Evolutionary conservation across 2,888 invertebrate genomes (phyloP), one percentile per base, ranked within the genome.

Genomic region (Rhamphomyia laevipes): DNA sequence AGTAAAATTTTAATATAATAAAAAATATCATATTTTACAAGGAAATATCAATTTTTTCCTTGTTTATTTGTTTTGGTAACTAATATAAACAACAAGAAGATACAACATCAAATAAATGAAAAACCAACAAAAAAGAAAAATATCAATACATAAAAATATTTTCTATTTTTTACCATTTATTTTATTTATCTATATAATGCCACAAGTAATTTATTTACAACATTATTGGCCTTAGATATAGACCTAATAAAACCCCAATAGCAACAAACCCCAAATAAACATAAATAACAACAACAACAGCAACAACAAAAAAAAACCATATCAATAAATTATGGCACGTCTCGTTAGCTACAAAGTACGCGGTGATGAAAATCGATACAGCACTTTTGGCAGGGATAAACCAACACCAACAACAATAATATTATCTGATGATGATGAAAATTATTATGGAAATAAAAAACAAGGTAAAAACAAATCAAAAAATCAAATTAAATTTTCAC

Each of bases 311-410:
- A 35, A 35, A 35, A 35, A 35, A 35, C 5, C 33, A 35, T 4
- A 52, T 45, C 17, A 46, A 17, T 9, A 44, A 35, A 43, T 33
- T 38, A 56, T 56, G 57, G 58, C 58, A 50, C 56, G 55, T 33
- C 42, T 59, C 48, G 55, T 59, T 23, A 57, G 57, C 43, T 59
- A 54, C 41, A 57, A 55, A 41, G 37, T 46, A 11, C 48, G 49
- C 38, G 57, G n/a, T n/a, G 40, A 59, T 46, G 56, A 55, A 33
- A 57, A 57, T 55, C 57, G 55, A 27, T 59, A 57, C 30, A 53
- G 54, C 15, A 55, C 56, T 10, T 56, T 57, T 40, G 52, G 37
- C 16, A 18, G 17, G 18, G 12, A 11, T 12, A 40, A 17, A 2
- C 3, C 42, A 13, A 30, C 37, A 43, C 27, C 42, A 43, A 43